A percentile compares a stretch with the other conserved stretches of the same genome.
Evolutionary conservation across 2,113 vertebrate species (phyloP).

Genomic region (Tursiops truncatus): DNA sequence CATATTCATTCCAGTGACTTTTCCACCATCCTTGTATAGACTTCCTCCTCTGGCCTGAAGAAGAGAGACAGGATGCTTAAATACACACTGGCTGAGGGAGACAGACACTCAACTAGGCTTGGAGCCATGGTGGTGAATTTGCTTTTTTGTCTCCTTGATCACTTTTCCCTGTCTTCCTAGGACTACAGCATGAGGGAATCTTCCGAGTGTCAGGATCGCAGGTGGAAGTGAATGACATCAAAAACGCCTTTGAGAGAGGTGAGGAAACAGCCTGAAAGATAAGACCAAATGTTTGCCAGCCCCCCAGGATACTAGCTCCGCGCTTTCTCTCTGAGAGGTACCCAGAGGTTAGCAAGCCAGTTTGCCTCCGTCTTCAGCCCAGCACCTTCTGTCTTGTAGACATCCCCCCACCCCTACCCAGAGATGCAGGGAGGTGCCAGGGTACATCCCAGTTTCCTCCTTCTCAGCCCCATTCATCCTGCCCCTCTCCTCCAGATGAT

Average conservation of each 20-base stretch:
- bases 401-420: background rate
- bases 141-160: background rate
- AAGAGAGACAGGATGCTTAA: background rate
- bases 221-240: slow-evolving; percentile 99
- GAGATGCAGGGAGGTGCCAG: background rate
- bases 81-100: background rate
- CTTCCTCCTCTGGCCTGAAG: background rate
- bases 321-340: background rate
- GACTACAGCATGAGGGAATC: slow-evolving; percentile 97
- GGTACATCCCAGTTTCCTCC: background rate
- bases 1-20: background rate
- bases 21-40: background rate
- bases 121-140: background rate
- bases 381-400: background rate
- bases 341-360: background rate
- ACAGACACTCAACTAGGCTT: background rate
- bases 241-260: slow-evolving; percentile 99
- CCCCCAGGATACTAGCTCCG: background rate
- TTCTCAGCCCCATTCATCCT: background rate
- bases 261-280: slow-evolving; percentile 50
- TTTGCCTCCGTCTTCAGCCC: background rate
- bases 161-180: slow-evolving; percentile 77
- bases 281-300: background rate
- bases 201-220: slow-evolving; percentile 98
- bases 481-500: slow-evolving; percentile 37